Evolutionary conservation across 2,113 vertebrate species (phyloP).

Genomic region (Odobenus rosmarus): DNA sequence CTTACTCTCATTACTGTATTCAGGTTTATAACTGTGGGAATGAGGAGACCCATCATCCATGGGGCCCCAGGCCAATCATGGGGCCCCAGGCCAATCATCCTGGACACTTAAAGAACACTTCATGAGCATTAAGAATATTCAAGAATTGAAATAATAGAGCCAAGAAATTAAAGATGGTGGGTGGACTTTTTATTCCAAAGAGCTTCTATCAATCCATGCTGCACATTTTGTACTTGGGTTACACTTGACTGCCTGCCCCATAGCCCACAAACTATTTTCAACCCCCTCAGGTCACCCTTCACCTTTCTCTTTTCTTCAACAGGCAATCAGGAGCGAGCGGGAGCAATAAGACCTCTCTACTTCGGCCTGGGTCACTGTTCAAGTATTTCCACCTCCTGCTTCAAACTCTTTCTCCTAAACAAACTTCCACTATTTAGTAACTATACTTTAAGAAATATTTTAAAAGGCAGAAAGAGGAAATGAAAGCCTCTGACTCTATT

Average conservation of each 20-base stretch:
- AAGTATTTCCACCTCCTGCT: not conserved
- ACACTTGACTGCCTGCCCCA: not conserved
- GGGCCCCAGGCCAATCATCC: not conserved
- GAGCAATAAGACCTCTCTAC: not conserved
- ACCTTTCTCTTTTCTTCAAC: not conserved
- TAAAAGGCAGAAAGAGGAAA: slow-evolving; percentile 47
- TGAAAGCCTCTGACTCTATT: not conserved
- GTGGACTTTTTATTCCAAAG: slow-evolving; percentile 4
- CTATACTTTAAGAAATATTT: slow-evolving; percentile 28
- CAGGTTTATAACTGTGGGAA: not conserved
- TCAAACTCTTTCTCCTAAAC: slow-evolving; percentile 37
- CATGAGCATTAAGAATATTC: not conserved
- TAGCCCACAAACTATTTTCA: not conserved
- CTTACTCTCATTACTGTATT: not conserved
- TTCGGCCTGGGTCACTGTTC: not conserved
- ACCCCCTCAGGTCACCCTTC: not conserved
- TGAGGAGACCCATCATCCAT: not conserved
- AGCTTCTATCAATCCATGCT: not conserved
- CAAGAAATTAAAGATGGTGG: not conserved
- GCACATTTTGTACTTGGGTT: not conserved
- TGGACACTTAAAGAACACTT: slow-evolving; percentile 25
- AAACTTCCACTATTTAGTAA: slow-evolving; percentile 15
- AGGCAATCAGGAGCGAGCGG: not conserved
- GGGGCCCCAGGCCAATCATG: not conserved
- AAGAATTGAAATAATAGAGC: not conserved